phyloP scores from a whole-genome alignment of 2,113 vertebrate genomes.

The Axis porcinus region DNA sequence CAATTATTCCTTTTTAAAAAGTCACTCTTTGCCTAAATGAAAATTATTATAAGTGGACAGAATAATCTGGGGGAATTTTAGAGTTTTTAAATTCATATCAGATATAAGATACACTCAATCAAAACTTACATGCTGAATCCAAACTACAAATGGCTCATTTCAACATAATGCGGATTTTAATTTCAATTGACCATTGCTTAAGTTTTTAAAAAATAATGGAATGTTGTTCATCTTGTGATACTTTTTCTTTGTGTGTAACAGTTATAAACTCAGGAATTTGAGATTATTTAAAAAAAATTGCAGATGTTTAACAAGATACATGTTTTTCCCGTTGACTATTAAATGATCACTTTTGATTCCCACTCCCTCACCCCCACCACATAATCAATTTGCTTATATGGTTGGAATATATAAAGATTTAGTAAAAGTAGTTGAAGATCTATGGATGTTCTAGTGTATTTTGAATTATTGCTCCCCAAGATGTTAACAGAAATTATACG shows the following conservation, averaged over 20 bases:
- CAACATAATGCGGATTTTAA: neutral
- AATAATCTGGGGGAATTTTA: neutral
- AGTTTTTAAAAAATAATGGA: neutral
- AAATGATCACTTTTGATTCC: neutral
- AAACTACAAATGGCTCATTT: neutral
- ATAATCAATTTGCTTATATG: neutral
- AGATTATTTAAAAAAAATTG: neutral
- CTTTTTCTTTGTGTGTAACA: neutral
- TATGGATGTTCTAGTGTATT: neutral
- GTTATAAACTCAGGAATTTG: neutral
- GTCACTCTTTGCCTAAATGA: neutral
- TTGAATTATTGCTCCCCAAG: neutral
- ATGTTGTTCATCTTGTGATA: neutral
- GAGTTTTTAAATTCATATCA: neutral
- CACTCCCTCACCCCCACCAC: fast-evolving
- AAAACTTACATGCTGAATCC: neutral
- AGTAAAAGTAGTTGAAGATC: neutral
- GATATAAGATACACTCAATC: neutral
- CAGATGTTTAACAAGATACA: neutral
- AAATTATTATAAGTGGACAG: neutral
- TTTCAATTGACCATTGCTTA: neutral
- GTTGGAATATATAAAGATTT: neutral
- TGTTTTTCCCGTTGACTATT: neutral
- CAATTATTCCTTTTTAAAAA: neutral
- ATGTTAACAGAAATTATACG: neutral